These are phyloP conservation scores for Chorisops tibialis DNA, from an alignment of 2,888 invertebrate genomes.

Conservation along the genomic window DNA sequence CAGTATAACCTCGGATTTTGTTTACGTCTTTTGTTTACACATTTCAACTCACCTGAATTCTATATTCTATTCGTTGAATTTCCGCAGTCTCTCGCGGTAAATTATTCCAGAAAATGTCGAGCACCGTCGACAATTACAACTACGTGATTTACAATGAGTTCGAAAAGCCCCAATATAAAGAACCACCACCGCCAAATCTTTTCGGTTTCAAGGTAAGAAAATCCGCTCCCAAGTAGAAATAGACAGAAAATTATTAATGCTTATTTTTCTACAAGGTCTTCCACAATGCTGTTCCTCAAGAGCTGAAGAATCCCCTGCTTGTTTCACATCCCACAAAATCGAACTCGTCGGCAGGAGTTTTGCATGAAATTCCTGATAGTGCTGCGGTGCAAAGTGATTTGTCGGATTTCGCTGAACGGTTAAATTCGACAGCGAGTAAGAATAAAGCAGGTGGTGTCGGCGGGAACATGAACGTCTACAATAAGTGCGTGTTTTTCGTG, in stretches of 20 bases:
- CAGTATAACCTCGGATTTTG: conserved; percentile 14
- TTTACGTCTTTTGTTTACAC: conserved; percentile 17
- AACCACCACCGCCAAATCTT: neutral
- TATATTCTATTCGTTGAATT: neutral
- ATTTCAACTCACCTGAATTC: neutral
- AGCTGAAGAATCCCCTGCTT: neutral
- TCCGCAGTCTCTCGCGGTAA: neutral
- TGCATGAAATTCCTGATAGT: neutral
- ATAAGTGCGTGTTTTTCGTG: conserved; percentile 29
- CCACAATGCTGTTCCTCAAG: neutral
- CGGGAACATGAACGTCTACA: conserved; percentile 28
- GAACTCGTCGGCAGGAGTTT: neutral
- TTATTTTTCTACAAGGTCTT: neutral
- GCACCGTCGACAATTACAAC: conserved; percentile 4
- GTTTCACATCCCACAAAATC: neutral
- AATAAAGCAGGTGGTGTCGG: neutral
- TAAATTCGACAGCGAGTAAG: neutral
- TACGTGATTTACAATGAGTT: conserved; percentile 11
- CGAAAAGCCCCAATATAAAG: neutral
- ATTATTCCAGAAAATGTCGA: neutral
- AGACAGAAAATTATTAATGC: neutral
- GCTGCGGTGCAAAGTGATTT: neutral
- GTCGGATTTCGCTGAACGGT: conserved; percentile 1
- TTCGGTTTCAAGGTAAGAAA: neutral
- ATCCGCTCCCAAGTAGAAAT: neutral